A percentile compares a stretch with the other conserved stretches of the same genome.
Conservation (phyloP, 1,140 invertebrate genomes). For the Ceratoteleas bidentatus region DNA sequence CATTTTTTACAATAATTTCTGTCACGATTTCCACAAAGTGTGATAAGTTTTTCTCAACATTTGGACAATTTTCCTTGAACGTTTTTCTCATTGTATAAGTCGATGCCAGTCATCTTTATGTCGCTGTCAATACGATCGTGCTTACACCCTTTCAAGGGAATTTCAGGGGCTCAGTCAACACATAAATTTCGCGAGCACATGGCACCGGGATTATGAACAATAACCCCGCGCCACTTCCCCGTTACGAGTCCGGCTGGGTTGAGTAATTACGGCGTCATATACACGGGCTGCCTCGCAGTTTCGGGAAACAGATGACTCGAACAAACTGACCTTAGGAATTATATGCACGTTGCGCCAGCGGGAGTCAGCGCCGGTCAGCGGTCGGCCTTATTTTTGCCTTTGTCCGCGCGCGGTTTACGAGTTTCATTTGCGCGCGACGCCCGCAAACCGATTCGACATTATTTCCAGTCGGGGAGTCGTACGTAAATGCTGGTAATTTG, state of each 20-base stretch:
- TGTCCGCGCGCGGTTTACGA: conserved; percentile 21
- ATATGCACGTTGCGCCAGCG: conserved; percentile 43
- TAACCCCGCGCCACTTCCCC: conserved; percentile 67
- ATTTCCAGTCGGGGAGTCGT: background rate
- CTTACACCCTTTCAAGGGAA: conserved; percentile 55
- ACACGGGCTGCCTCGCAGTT: conserved; percentile 50
- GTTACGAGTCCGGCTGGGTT: conserved; percentile 56
- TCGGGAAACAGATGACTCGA: conserved; percentile 49
- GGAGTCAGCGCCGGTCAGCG: conserved; percentile 20
- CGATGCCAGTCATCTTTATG: too few relatives aligned
- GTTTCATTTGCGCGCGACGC: conserved; percentile 26
- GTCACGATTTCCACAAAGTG: too few relatives aligned
- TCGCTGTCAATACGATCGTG: conserved; percentile 62
- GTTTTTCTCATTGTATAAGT: too few relatives aligned
- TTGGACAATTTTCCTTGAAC: too few relatives aligned
- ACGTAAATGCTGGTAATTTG: background rate
- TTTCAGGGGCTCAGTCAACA: conserved; percentile 67
- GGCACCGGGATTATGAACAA: conserved; percentile 73
- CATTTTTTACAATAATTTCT: too few relatives aligned
- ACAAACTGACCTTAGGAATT: conserved; percentile 59
- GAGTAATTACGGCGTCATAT: conserved; percentile 58
- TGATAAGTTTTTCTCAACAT: too few relatives aligned
- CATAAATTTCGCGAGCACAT: conserved; percentile 73
- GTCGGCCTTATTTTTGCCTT: conserved; percentile 44
- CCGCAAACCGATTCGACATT: conserved; percentile 13